These are phyloP conservation scores for Scortum barcoo DNA, from an alignment of 2,113 vertebrate genomes.

Conservation along the genomic window DNA sequence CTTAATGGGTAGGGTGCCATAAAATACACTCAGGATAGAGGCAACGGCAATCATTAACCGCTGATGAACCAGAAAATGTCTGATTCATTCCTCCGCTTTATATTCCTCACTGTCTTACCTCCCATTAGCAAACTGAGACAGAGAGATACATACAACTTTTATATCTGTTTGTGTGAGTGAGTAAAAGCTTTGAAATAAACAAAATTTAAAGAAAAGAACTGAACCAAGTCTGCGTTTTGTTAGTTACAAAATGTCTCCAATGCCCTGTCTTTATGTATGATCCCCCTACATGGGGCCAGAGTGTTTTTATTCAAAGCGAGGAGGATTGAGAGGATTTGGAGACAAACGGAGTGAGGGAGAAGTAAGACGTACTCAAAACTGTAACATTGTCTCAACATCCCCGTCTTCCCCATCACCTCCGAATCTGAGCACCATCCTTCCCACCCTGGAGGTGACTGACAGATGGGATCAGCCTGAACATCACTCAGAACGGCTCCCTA, in stretches of 20 bases:
- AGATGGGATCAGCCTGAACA: slow-evolving; percentile 70
- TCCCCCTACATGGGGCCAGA: background rate
- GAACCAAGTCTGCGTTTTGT: background rate
- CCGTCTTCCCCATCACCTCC: slow-evolving; percentile 38
- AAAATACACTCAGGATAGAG: slow-evolving; percentile 58
- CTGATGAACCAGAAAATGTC: slow-evolving; percentile 67
- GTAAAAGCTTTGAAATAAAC: background rate
- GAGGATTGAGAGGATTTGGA: background rate
- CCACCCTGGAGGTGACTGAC: slow-evolving; percentile 71
- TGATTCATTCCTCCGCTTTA: slow-evolving; percentile 24
- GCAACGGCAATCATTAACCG: slow-evolving; percentile 52
- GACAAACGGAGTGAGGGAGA: background rate
- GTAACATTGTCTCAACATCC: slow-evolving; percentile 40
- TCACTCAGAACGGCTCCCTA: slow-evolving; percentile 55
- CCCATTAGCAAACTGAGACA: slow-evolving; percentile 19
- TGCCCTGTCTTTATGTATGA: background rate
- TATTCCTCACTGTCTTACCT: slow-evolving; percentile 24
- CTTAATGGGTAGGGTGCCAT: slow-evolving; percentile 63
- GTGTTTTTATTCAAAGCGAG: background rate
- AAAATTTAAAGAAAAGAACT: background rate
- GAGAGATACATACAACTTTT: background rate
- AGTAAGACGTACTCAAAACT: slow-evolving; percentile 21
- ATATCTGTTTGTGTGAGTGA: background rate
- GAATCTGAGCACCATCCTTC: slow-evolving; percentile 45
- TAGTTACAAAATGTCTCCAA: background rate